Evolutionary conservation across 1,140 invertebrate species (phyloP).

Genomic region (Lethocerus indicus): DNA sequence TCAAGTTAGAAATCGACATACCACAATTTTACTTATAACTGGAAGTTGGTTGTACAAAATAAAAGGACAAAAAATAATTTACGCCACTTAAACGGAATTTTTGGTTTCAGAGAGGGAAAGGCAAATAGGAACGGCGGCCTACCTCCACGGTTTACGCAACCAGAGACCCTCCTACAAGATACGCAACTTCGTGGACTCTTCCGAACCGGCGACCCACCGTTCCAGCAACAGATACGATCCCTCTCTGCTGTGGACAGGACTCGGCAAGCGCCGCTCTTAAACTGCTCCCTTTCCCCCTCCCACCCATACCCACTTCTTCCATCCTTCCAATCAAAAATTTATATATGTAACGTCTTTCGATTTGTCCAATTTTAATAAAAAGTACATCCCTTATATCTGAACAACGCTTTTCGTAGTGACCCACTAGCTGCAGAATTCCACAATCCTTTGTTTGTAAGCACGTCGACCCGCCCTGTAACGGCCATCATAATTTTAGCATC

Average conservation of each 20-base stretch:
- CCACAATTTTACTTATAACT: background rate
- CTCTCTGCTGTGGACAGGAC: conserved; percentile 18
- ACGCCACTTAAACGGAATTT: background rate
- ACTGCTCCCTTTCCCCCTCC: too few species aligned
- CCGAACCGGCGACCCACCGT: conserved; percentile 16
- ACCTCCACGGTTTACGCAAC: conserved; percentile 17
- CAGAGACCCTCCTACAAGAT: conserved; percentile 20
- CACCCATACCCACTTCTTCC: too few species aligned
- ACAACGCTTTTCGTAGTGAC: too few species aligned
- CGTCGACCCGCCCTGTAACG: too few species aligned
- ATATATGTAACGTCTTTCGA: too few species aligned
- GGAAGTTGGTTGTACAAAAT: background rate
- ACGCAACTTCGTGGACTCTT: conserved; percentile 18
- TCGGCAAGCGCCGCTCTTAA: conserved; percentile 17
- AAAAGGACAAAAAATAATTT: background rate
- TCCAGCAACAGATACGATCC: conserved; percentile 18
- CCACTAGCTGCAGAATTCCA: too few species aligned
- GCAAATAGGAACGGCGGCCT: conserved; percentile 17
- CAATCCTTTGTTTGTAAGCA: too few species aligned
- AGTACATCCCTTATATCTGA: too few species aligned
- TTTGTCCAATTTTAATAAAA: too few species aligned
- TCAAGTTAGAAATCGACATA: background rate
- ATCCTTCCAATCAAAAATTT: too few species aligned
- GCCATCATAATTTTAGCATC: too few species aligned
- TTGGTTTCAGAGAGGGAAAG: conserved; percentile 16